Evolutionary conservation across 30 jellyfish, hydroid and myxozoan species (phyloP).

Genomic region (Morbakka virulenta): DNA sequence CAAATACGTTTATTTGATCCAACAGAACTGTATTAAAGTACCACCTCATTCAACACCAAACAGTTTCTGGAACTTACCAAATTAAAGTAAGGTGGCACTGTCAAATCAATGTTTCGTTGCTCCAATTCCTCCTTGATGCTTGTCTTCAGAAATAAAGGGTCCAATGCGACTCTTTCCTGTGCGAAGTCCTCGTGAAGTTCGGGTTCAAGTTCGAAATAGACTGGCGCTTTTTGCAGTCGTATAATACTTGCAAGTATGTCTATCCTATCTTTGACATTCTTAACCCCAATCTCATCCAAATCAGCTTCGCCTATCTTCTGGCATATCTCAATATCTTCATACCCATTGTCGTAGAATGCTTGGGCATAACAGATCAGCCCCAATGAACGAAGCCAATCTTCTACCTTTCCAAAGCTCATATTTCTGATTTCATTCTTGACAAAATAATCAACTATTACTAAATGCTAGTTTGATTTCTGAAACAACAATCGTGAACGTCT

Average conservation of each 20-base stretch:
- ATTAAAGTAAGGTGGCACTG: conserved; percentile 88
- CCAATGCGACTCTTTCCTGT: conserved; percentile 30
- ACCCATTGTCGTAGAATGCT: conserved; percentile 92
- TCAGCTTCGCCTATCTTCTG: conserved; percentile 72
- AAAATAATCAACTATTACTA: too few relatives aligned
- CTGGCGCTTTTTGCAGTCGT: conserved; percentile 61
- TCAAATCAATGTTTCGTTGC: conserved; percentile 57
- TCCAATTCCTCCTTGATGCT: conserved; percentile 74
- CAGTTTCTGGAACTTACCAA: too few relatives aligned
- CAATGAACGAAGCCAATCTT: conserved; percentile 91
- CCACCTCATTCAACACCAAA: too few relatives aligned
- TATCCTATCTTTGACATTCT: conserved; percentile 70
- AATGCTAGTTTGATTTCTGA: too few relatives aligned
- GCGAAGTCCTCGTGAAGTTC: conserved; percentile 13
- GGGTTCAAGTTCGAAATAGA: conserved; percentile 84
- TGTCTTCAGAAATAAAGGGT: conserved; percentile 54
- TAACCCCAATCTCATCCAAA: conserved; percentile 69
- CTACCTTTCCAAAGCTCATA: conserved; percentile 73
- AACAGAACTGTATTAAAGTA: too few relatives aligned
- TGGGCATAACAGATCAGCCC: conserved; percentile 96
- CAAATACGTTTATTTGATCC: too few relatives aligned
- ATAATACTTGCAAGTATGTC: conserved; percentile 82
- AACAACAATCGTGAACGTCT: too few relatives aligned
- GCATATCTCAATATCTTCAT: conserved; percentile 86
- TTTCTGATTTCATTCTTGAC: background rate